Evolutionary conservation across 2,113 vertebrate species (phyloP).

Genomic region (Monopterus albus): DNA sequence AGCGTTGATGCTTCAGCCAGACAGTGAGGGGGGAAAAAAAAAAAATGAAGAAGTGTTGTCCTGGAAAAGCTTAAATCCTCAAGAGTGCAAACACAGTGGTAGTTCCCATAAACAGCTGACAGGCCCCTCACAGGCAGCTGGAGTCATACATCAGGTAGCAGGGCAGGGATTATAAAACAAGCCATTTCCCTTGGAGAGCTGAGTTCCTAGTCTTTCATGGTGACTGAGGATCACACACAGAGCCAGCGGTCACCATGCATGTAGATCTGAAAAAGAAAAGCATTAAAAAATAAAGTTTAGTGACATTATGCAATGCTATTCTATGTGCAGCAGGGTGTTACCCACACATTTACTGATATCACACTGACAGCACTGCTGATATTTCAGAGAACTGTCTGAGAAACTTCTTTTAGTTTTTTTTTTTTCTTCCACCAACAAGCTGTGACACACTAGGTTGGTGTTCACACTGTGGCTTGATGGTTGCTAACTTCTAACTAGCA

Average conservation of each 20-base stretch:
- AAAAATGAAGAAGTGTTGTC: slow-evolving; percentile 53
- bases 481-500: no score
- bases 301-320: background rate
- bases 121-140: slow-evolving; percentile 88
- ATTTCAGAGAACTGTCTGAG: background rate
- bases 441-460: background rate
- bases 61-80: slow-evolving; percentile 79
- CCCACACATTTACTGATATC: background rate
- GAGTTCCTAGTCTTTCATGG: slow-evolving; percentile 90
- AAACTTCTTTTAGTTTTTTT: background rate
- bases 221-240: slow-evolving; percentile 68
- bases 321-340: background rate
- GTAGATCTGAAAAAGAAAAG: slow-evolving; percentile 80
- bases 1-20: slow-evolving; percentile 73
- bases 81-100: slow-evolving; percentile 82
- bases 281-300: slow-evolving; percentile 21
- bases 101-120: slow-evolving; percentile 88
- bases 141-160: slow-evolving; percentile 84
- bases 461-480: background rate
- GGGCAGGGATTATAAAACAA: slow-evolving; percentile 85
- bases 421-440: no score
- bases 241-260: slow-evolving; percentile 77
- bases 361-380: background rate
- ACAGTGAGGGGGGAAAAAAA: slow-evolving; percentile 31
- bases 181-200: slow-evolving; percentile 84